Conservation (phyloP, 2,888 invertebrate species). For the Scaptomyza flava region DNA sequence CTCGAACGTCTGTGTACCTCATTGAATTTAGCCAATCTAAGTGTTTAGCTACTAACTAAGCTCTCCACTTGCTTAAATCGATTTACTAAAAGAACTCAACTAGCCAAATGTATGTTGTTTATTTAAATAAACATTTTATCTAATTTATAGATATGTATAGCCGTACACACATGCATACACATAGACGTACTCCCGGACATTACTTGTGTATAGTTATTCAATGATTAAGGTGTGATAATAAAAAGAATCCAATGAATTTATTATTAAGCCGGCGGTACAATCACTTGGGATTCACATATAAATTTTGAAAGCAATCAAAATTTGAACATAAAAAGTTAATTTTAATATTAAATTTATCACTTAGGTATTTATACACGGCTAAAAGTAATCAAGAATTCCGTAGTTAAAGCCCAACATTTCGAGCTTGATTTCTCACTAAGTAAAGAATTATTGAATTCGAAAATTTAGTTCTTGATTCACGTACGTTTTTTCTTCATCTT, state of each 20-base stretch:
- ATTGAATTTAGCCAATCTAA: constrained; percentile 25
- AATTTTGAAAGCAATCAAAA: too few species aligned
- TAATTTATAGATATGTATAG: constrained; percentile 12
- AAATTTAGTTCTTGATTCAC: too few species aligned
- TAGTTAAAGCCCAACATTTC: too few species aligned
- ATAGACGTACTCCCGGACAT: not conserved
- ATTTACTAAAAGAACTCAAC: constrained; percentile 14
- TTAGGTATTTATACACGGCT: too few species aligned
- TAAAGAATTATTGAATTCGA: too few species aligned
- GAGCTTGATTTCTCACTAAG: too few species aligned
- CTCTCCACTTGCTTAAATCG: constrained; percentile 37
- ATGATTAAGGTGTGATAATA: constrained; percentile 64
- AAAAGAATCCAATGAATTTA: constrained; percentile 38
- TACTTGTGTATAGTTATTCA: constrained; percentile 23
- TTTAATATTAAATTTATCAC: too few species aligned
- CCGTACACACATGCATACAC: not conserved
- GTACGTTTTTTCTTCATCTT: too few species aligned
- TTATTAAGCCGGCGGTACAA: too few species aligned
- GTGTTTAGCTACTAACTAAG: constrained; percentile 10
- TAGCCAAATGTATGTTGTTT: constrained; percentile 31
- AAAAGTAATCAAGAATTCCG: too few species aligned
- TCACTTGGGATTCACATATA: too few species aligned
- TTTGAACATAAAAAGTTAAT: too few species aligned
- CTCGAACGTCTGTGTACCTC: constrained; percentile 15
- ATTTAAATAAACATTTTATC: constrained; percentile 15